These are phyloP conservation scores for Limanda limanda DNA, from an alignment of 2,113 vertebrate genomes.

Conservation along the genomic window DNA sequence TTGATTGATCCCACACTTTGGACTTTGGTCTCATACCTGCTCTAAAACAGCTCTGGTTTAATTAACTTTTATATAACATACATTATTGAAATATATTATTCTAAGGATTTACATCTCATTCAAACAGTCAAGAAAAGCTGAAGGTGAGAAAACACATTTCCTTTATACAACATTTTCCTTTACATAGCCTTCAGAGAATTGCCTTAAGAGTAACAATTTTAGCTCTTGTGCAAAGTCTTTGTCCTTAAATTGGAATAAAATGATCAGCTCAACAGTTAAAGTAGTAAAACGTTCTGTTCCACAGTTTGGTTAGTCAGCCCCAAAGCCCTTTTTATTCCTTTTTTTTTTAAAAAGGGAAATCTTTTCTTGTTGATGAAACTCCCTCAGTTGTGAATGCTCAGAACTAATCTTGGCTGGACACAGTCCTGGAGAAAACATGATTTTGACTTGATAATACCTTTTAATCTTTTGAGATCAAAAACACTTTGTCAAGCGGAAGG, in stretches of 20 bases:
- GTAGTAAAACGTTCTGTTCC: not conserved
- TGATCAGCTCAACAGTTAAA: not conserved
- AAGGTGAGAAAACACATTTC: not conserved
- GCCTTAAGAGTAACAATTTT: too few species aligned
- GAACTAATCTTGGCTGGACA: not conserved
- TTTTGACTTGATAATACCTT: constrained; percentile 15
- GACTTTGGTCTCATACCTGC: too few species aligned
- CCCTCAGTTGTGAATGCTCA: not conserved
- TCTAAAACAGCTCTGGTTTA: too few species aligned
- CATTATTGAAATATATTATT: not conserved
- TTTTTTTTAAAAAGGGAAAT: not conserved
- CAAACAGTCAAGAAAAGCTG: not conserved
- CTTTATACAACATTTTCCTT: too few species aligned
- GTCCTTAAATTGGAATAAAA: not conserved
- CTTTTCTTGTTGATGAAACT: not conserved
- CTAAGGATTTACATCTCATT: not conserved
- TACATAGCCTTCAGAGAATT: too few species aligned
- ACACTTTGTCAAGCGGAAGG: not conserved
- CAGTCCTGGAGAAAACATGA: not conserved
- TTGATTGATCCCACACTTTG: too few species aligned
- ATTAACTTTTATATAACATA: too few species aligned
- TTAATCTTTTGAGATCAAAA: constrained; percentile 24
- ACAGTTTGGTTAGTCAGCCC: not conserved
- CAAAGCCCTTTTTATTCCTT: not conserved
- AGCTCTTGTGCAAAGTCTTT: not conserved